Conservation (phyloP, 2,797 vertebrate genomes). For the Hipposideros larvatus region DNA sequence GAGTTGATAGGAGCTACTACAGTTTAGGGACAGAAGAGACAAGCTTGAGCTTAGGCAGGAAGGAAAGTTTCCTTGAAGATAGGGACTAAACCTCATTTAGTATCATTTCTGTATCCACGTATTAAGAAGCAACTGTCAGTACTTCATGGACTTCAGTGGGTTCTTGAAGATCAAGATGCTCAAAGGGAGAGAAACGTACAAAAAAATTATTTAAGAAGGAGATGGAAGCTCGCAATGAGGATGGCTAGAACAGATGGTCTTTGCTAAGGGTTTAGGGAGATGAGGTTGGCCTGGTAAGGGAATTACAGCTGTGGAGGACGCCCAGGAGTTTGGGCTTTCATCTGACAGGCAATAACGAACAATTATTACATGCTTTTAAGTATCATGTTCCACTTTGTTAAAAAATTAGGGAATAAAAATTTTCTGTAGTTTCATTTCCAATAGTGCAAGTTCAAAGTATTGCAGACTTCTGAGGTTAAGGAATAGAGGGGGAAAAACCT, state of each 20-base stretch:
- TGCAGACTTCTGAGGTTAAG: conserved; percentile 62
- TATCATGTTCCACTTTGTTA: conserved; percentile 36
- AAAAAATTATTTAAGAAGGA: neutral
- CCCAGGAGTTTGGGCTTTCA: conserved; percentile 43
- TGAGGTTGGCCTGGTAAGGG: neutral
- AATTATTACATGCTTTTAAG: conserved; percentile 72
- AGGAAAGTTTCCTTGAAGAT: neutral
- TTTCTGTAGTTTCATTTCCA: conserved; percentile 58
- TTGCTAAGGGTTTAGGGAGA: neutral
- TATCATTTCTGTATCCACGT: neutral
- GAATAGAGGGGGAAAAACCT: conserved; percentile 66
- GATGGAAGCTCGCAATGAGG: neutral
- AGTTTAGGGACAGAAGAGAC: neutral
- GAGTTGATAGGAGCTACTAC: too few relatives aligned
- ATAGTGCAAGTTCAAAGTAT: conserved; percentile 59
- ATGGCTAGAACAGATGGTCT: neutral
- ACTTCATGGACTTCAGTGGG: neutral
- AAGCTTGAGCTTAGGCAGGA: too few relatives aligned
- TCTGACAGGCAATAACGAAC: conserved; percentile 46
- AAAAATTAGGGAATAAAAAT: conserved; percentile 59
- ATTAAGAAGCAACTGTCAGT: neutral
- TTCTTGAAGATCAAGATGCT: neutral
- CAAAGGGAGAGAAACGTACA: neutral
- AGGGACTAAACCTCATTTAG: neutral
- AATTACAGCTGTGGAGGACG: neutral